Evolutionary conservation across 2,113 vertebrate genomes (phyloP).

Genomic region (Sylvietta virens): DNA sequence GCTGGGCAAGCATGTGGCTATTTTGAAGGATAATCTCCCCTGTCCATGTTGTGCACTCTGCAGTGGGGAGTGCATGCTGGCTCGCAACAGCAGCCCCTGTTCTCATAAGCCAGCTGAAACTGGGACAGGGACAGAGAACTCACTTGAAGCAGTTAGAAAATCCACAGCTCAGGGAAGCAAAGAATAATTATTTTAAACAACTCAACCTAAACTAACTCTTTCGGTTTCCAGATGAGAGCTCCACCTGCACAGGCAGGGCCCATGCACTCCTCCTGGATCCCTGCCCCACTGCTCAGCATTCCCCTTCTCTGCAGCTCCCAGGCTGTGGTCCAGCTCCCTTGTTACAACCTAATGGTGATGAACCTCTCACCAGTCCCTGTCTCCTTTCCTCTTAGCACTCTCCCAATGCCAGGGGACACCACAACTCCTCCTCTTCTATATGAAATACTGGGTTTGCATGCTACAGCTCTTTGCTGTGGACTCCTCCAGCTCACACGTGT

Average conservation of each 20-base stretch:
- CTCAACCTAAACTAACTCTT: conserved; percentile 34
- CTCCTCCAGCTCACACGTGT: neutral
- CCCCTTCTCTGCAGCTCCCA: neutral
- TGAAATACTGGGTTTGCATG: neutral
- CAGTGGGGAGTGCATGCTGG: neutral
- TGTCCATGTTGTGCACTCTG: neutral
- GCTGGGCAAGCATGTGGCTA: neutral
- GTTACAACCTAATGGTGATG: neutral
- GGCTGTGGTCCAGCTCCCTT: neutral
- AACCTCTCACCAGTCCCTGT: neutral
- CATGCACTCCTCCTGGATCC: rapidly evolving
- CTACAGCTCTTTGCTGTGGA: neutral
- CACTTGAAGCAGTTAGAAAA: conserved; percentile 8
- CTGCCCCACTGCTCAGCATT: neutral
- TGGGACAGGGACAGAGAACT: conserved; percentile 20
- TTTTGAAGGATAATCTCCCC: neutral
- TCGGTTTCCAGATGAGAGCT: neutral
- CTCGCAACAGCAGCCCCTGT: neutral
- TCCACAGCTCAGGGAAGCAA: neutral
- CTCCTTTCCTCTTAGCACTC: neutral
- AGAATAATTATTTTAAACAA: conserved; percentile 51
- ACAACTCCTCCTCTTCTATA: neutral
- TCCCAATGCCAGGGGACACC: neutral
- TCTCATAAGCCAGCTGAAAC: conserved; percentile 30
- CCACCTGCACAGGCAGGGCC: neutral